These are phyloP conservation scores for Thereva unica DNA, from an alignment of 2,888 invertebrate genomes.

Conservation along the genomic window DNA sequence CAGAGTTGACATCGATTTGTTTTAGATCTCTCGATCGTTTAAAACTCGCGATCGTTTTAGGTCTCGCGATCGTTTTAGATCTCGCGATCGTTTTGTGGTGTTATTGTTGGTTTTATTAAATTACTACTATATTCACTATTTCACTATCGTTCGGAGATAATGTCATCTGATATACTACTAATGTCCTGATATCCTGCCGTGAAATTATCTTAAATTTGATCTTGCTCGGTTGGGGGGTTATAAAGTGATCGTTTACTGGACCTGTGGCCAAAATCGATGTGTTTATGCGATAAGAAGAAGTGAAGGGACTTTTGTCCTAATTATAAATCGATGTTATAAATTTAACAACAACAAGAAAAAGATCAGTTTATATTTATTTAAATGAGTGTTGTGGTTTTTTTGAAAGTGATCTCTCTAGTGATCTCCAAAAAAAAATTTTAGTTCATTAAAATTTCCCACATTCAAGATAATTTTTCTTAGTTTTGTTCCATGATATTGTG, in stretches of 20 bases:
- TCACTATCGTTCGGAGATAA: too few relatives aligned
- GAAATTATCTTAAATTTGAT: not conserved
- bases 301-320: too few relatives aligned
- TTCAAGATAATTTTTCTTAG: not conserved
- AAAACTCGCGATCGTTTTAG: conserved; percentile 14
- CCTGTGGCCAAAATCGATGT: too few relatives aligned
- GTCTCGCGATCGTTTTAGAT: conserved; percentile 32
- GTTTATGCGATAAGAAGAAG: too few relatives aligned
- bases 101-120: too few relatives aligned
- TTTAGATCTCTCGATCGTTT: too few relatives aligned
- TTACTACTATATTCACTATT: too few relatives aligned
- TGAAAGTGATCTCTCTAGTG: not conserved
- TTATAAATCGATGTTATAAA: too few relatives aligned
- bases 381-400: not conserved
- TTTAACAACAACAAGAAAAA: too few relatives aligned
- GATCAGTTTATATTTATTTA: too few relatives aligned
- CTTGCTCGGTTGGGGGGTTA: conserved; percentile 21
- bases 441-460: conserved; percentile 5
- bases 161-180: not conserved
- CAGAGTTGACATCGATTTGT: conserved; percentile 38
- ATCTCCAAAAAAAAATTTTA: conserved; percentile 9
- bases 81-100: too few relatives aligned
- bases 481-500: conserved; percentile 23
- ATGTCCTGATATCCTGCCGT: not conserved
- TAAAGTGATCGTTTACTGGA: not conserved